Evolutionary conservation across 2,888 invertebrate species (phyloP).

Genomic region (Marronus borbonicus): DNA sequence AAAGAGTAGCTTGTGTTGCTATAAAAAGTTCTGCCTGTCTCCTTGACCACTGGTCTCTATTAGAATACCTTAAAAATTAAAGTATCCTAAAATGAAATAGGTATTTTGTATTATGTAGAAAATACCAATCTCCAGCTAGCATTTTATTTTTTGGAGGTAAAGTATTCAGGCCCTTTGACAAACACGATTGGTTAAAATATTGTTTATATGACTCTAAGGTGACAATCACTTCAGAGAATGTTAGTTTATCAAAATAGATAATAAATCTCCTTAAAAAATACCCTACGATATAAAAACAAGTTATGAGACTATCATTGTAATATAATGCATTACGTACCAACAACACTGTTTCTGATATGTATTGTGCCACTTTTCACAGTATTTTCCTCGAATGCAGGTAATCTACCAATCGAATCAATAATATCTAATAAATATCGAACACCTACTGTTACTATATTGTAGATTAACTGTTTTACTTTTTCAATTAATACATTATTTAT

Average conservation of each 20-base stretch:
- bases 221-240: constrained; percentile 86
- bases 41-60: constrained; percentile 84
- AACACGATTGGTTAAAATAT: constrained; percentile 74
- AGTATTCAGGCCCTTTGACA: constrained; percentile 62
- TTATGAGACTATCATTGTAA: too few relatives aligned
- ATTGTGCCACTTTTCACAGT: constrained; percentile 64
- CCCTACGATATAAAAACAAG: constrained; percentile 73
- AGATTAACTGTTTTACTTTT: constrained; percentile 67
- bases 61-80: constrained; percentile 66
- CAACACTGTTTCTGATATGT: constrained; percentile 76
- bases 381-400: constrained; percentile 56
- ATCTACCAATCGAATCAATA: constrained; percentile 60
- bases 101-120: neutral
- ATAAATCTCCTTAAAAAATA: constrained; percentile 87
- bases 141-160: constrained; percentile 36
- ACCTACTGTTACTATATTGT: constrained; percentile 74
- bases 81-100: constrained; percentile 14
- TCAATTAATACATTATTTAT: constrained; percentile 44
- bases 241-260: constrained; percentile 86
- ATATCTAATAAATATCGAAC: constrained; percentile 67
- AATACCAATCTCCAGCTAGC: constrained; percentile 33
- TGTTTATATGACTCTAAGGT: constrained; percentile 81
- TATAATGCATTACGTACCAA: constrained; percentile 71
- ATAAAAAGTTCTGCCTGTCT: constrained; percentile 93
- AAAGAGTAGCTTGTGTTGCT: constrained; percentile 86